phyloP scores from a whole-genome alignment of 2,113 vertebrate species.

The Nettapus auritus region DNA sequence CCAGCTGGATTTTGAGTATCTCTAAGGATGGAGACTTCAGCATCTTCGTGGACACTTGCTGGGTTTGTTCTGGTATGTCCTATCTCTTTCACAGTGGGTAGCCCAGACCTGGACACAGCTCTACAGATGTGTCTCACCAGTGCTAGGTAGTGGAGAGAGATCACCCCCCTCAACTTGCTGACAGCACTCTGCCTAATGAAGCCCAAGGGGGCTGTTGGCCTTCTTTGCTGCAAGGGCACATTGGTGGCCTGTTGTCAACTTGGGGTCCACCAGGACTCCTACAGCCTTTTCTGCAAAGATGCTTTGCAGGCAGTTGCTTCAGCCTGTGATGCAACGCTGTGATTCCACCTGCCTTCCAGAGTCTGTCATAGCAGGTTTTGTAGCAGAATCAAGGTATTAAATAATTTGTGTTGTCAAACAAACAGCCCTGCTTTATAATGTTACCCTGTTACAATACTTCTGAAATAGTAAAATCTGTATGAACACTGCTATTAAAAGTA shows the following conservation, averaged over 20 bases:
- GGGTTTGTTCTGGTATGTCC: not conserved
- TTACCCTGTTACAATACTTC: not conserved
- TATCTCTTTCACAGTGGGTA: not conserved
- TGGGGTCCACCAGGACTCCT: not conserved
- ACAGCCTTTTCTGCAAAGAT: not conserved
- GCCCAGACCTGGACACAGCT: not conserved
- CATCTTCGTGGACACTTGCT: not conserved
- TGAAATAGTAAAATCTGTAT: not conserved
- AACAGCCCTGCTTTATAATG: not conserved
- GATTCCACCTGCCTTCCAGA: not conserved
- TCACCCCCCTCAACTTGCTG: not conserved
- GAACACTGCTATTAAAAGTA: not conserved
- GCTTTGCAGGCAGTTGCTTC: not conserved
- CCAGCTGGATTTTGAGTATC: not conserved
- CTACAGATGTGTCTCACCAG: not conserved
- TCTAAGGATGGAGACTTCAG: not conserved
- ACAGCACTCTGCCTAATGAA: rapidly evolving
- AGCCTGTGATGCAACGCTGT: not conserved
- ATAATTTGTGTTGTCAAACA: not conserved
- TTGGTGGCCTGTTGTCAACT: not conserved
- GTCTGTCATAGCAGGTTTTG: not conserved
- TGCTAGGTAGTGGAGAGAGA: not conserved
- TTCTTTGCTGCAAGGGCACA: rapidly evolving
- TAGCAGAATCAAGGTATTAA: not conserved
- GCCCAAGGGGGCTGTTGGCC: not conserved